Base-by-base conservation (phyloP, 2,113 vertebrate species). In the Campylorhamphus procurvoides region DNA sequence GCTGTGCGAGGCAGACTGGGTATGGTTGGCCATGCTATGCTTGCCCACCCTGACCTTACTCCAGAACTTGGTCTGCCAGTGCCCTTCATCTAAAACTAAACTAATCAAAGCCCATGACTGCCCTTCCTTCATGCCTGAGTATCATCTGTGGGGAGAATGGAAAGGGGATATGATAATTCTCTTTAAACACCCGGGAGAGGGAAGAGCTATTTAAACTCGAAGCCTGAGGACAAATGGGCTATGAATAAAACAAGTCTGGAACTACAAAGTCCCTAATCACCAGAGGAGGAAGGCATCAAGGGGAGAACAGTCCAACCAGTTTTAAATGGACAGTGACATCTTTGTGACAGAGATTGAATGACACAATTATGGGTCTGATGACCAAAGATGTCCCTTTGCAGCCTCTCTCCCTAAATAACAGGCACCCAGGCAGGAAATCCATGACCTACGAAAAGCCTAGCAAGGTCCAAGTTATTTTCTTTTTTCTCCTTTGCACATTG, bases 191-290 rank as follows among this genome's bases (percentile, higher is more conserved):
- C 66, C 71, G 40, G n/a, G 95, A 89, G 89, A 46, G 40, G 91
- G 29, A 84, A 82, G 66, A 95, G 46, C 84, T 96, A 96, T 97
- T 96, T 97, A 68, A 95, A 37, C 2, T 0, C 64, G 77, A 78
- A 87, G 87, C 94, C 91, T 92, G 40, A 85, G 87, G 81, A 96
- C 87, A 95, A 95, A 87, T 49, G 47, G 60, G 62, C 81, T 95
- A 94, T 87, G 91, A 94, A 96, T 96, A 97, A 95, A 95, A 63
- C 37, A 68, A 24, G n/a, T 37, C 31, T 95, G 69, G 66, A 82
- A 62, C 40, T 68, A 82, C 66, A 23, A 89, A 94, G 71, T 78
- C 89, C 74, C 81, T 79, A 53, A 76, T 72, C 81, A 82, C 66
- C 49, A 66, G 66, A 84, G 66, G 76, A 92, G 69, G 80, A 78